Evolutionary conservation across 2,888 invertebrate species (phyloP), one percentile per base, ranked within the genome.

Genomic region (Strigamia maritima): DNA sequence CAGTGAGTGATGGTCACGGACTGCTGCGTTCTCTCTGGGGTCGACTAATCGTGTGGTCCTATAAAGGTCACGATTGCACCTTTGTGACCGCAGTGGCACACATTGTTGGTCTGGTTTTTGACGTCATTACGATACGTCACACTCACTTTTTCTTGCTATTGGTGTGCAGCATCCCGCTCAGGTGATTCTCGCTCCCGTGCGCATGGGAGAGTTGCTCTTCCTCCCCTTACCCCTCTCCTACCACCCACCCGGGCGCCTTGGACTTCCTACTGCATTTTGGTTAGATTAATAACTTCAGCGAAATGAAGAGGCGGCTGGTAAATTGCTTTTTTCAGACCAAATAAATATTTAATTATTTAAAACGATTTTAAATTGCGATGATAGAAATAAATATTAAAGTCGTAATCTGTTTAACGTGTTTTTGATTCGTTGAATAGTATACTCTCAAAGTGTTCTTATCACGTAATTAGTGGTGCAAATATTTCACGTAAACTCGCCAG

Each of bases 1-100:
- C 24, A 19, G 60, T 60, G n/a, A 60, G 19, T 60, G 60, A 60
- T 60, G 60, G 60, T 8, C 22, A 22, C 60, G 60, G 22, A 24
- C 60, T 24, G 22, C 60, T 60, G 60, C 60, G 22, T n/a, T n/a
- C 60, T 60, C 60, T 60, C 60, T 60, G 60, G 60, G 60, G 60
- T 60, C 60, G n/a, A 60, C 14, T 60, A 60, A 60, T 60, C 60
- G 60, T 60, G 60, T 60, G 60, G 60, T 60, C 24, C 60, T 60
- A 60, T 60, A 60, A 60, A 60, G 60, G 19, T 60, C 60, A 60
- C 60, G 60, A 60, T 24, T 60, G 60, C 60, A 60, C 60, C 60
- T 60, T 60, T 60, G 60, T 60, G 60, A 60, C 60, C 60, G 24
- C 60, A 60, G 49, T 49, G 49, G 49, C 60, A 60, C 22, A 60